Percentiles rank a stretch among this genome's conserved stretches.
These are phyloP conservation scores for Lacerta agilis DNA, from an alignment of 2,797 vertebrate genomes.

Conservation along the genomic window DNA sequence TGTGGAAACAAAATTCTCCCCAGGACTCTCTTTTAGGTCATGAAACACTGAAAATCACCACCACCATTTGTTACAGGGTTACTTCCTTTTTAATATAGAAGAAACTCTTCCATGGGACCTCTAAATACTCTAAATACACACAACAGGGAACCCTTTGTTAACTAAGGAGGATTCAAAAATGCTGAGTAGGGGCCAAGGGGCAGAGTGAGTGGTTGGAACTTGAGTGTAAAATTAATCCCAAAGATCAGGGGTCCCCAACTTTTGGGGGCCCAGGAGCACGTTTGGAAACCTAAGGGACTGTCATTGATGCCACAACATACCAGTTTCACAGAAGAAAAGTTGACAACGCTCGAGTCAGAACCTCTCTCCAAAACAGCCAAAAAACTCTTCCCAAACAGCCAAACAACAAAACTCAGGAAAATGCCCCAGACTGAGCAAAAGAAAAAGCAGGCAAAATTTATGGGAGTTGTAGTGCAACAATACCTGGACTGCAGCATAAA, in stretches of 20 bases:
- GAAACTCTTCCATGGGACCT: not conserved
- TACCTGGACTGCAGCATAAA: not conserved
- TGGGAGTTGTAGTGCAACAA: too few relatives aligned
- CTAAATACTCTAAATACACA: not conserved
- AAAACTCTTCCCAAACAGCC: too few relatives aligned
- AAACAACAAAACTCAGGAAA: too few relatives aligned
- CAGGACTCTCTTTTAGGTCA: not conserved
- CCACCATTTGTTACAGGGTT: not conserved
- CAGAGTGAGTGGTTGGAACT: not conserved
- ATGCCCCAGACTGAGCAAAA: too few relatives aligned
- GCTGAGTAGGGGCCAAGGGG: not conserved
- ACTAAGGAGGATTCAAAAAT: not conserved
- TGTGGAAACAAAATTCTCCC: not conserved
- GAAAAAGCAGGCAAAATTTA: too few relatives aligned
- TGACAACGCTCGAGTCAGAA: too few relatives aligned
- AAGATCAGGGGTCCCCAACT: too few relatives aligned
- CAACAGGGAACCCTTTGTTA: not conserved
- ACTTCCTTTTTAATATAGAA: not conserved
- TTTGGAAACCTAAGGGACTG: too few relatives aligned
- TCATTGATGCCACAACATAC: too few relatives aligned
- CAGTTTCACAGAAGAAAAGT: too few relatives aligned
- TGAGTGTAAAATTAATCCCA: not conserved
- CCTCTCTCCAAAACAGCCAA: too few relatives aligned
- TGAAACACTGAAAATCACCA: not conserved
- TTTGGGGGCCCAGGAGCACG: too few relatives aligned